These are phyloP conservation scores for Blastobasis adustella DNA, from an alignment of 2,888 invertebrate genomes.

Conservation along the genomic window DNA sequence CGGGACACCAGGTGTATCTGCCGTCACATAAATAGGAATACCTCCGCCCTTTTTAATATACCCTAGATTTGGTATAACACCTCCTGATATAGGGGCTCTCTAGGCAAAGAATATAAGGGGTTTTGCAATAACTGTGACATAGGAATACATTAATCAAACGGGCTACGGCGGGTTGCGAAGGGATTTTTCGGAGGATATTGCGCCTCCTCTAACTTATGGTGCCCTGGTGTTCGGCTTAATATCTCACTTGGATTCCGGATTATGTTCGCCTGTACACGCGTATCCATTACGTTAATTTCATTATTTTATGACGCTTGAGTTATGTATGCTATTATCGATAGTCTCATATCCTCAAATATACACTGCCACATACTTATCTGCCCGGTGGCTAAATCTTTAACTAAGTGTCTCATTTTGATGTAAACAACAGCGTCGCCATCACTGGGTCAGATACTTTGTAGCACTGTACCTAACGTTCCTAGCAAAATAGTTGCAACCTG, in stretches of 20 bases:
- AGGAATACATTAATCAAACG: constrained; percentile 69
- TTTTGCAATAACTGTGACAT: constrained; percentile 63
- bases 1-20: constrained; percentile 43
- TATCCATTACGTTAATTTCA: background rate
- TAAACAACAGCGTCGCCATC: no score
- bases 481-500: no score
- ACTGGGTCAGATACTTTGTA: no score
- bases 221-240: constrained; percentile 37
- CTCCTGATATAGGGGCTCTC: constrained; percentile 49
- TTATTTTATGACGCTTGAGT: no score
- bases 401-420: no score
- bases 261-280: constrained; percentile 2
- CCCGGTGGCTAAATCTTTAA: no score
- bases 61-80: constrained; percentile 69
- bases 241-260: constrained; percentile 25
- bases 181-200: constrained; percentile 58
- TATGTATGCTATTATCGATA: no score
- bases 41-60: constrained; percentile 66
- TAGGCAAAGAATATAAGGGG: constrained; percentile 41
- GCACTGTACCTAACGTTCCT: no score
- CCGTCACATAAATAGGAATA: constrained; percentile 53
- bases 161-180: constrained; percentile 24
- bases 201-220: constrained; percentile 53
- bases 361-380: no score
- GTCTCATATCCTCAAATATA: no score